Evolutionary conservation across 2,797 vertebrate genomes (phyloP), one percentile per base, ranked within the genome.

Genomic region (Pelobates cultripes): DNA sequence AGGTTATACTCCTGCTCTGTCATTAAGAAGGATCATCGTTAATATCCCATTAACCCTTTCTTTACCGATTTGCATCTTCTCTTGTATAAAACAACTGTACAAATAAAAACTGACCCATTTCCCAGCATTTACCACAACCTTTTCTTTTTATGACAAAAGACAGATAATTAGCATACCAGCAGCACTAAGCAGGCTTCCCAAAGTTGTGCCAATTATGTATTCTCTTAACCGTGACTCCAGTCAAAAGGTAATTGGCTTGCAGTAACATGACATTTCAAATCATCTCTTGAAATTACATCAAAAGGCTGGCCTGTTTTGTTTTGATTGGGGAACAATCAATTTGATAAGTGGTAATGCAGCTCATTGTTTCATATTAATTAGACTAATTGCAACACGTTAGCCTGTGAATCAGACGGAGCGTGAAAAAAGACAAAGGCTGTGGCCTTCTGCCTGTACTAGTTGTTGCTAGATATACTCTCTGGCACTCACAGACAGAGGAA

Each of bases 341-440:
- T 96, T 96, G 94, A 95, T 95, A 96, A 96, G 94, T 96, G 95
- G 94, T 95, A 95, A 94, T 92, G 94, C 93, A 92, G 93, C 93
- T 95, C 93, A 95, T 95, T 96, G 95, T 96, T 94, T 95, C 95
- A 93, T 94, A 95, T 95, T 96, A 96, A 96, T 96, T 95, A 95
- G 92, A 95, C 94, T 95, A 96, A 96, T 96, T 96, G 95, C 92
- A 87, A 90, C 90, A 88, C 92, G 94, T 95, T 95, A 93, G 94
- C 93, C 95, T 94, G 92, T 90, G 92, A 94, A 95, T 93, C 85
- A 94, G 91, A 88, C 90, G 91, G 94, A 94, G 93, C 92, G 91
- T 90, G 90, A 89, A 90, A 90, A 51, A 91, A 94, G 92, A 95
- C 93, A 93, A 93, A 94, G 93, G 93, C 92, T 92, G 87, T 53